Evolutionary conservation across 2,113 vertebrate species (phyloP), one percentile per base, ranked within the genome.

Genomic region (Propithecus coquereli): DNA sequence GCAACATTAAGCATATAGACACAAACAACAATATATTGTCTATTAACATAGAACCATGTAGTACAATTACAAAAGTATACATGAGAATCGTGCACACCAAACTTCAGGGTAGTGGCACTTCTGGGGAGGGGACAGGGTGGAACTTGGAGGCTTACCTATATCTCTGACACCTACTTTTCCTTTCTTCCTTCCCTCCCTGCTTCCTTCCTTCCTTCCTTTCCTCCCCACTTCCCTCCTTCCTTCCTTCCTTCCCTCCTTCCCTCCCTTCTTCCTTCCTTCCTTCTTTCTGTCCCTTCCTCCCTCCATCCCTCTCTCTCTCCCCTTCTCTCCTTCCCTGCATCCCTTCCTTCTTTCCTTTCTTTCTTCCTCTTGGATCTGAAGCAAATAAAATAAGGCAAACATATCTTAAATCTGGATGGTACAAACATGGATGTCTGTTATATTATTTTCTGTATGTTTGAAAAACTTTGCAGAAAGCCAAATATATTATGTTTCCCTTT

Each of bases 371-470:
- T 96, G 89, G 82, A 86, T 95, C 34, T 17, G 74, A 95, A 76
- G 71, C 91, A 96, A 70, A 93, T 50, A 86, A 83, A 96, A 86
- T 50, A 91, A 87, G 63, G 89, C 93, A 95, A 95, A 91, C 40
- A 12, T 66, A 73, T 96, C 95, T 93, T 83, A 79, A 96, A 90
- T 93, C 83, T 94, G 86, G 95, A 94, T 93, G 81, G 25, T 87
- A 61, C 63, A 89, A 50, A 65, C 68, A 70, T 71, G 86, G 37
- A 17, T 94, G 68, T 82, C 80, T 96, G 91, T 93, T 91, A 94
- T 63, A 95, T 90, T 96, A 94, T 90, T 97, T 96, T 93, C 86
- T 94, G 79, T 81, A 93, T 96, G 93, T 96, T 96, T 89, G 89
- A 90, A 91, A 79, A 97, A 92, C 34, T 86, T 85, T 95, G 32